Percentiles rank a stretch among this genome's conserved stretches.
phyloP scores from a whole-genome alignment of 2,888 invertebrate genomes.

The Meloe dianella region DNA sequence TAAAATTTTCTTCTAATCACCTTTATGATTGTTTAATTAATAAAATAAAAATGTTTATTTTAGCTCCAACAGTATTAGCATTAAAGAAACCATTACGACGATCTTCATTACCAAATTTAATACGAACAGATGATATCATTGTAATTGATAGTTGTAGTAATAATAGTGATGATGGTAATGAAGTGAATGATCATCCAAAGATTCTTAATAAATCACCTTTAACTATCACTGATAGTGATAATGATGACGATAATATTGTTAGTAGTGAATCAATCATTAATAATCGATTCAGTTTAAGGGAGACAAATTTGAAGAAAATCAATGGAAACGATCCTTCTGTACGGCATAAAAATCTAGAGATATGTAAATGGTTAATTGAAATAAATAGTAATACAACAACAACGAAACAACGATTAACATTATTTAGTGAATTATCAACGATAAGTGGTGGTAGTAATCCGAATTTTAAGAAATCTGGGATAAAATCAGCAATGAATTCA shows the following conservation, averaged over 20 bases:
- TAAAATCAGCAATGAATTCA: slow-evolving; percentile 42
- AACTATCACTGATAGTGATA: slow-evolving; percentile 34
- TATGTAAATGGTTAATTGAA: slow-evolving; percentile 7
- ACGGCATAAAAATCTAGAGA: background rate
- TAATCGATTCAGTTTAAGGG: background rate
- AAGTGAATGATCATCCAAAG: slow-evolving; percentile 26
- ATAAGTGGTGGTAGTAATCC: slow-evolving; percentile 37
- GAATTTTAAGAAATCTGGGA: slow-evolving; percentile 25
- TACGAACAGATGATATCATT: slow-evolving; percentile 25
- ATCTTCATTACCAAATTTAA: slow-evolving; percentile 44
- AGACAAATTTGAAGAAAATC: slow-evolving; percentile 7
- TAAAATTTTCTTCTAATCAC: too few species aligned
- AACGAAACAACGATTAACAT: slow-evolving; percentile 22
- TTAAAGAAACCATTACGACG: slow-evolving; percentile 49
- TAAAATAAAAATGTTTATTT: slow-evolving; percentile 26
- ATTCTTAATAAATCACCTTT: slow-evolving; percentile 26
- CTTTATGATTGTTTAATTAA: slow-evolving; percentile 7
- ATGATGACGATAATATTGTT: slow-evolving; percentile 18
- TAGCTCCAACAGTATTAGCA: slow-evolving; percentile 48
- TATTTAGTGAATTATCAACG: slow-evolving; percentile 46
- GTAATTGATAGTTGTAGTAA: slow-evolving; percentile 31
- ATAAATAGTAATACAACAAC: background rate
- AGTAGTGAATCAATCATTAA: background rate
- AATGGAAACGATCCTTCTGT: slow-evolving; percentile 3
- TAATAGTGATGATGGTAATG: slow-evolving; percentile 25